Evolutionary conservation across 2,888 invertebrate species (phyloP).

Genomic region (Metalampra italica): DNA sequence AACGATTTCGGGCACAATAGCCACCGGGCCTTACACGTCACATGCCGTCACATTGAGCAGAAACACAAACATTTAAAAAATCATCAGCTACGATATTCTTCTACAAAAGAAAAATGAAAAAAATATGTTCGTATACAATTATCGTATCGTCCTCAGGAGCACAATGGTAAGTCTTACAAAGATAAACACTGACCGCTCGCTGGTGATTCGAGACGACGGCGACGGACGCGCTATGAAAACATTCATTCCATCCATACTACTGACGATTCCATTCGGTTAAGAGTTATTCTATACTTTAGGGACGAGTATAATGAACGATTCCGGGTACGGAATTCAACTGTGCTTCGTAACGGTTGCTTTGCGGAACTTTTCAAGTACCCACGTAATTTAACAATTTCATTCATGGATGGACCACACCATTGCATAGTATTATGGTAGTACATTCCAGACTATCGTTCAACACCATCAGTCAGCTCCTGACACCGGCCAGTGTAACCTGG

Average conservation of each 20-base stretch:
- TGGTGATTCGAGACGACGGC: conserved; percentile 32
- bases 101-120: conserved; percentile 31
- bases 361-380: not conserved
- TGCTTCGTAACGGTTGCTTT: not conserved
- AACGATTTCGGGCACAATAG: conserved; percentile 57
- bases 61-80: conserved; percentile 74
- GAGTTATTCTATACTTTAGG: conserved; percentile 16
- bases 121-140: conserved; percentile 27
- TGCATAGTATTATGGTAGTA: too few relatives aligned
- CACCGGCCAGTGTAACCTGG: too few relatives aligned
- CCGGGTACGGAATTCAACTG: conserved; percentile 18
- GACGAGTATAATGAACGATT: conserved; percentile 20
- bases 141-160: conserved; percentile 45
- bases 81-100: conserved; percentile 59
- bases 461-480: too few relatives aligned
- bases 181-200: conserved; percentile 52
- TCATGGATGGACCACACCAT: too few relatives aligned
- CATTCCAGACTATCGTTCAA: too few relatives aligned
- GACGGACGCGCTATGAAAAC: conserved; percentile 47
- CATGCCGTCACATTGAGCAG: conserved; percentile 66
- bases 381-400: not conserved
- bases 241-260: conserved; percentile 21
- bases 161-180: conserved; percentile 59
- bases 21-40: conserved; percentile 59
- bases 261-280: conserved; percentile 20